Conservation (phyloP, 2,113 vertebrate genomes). For the Petroica traversi region DNA sequence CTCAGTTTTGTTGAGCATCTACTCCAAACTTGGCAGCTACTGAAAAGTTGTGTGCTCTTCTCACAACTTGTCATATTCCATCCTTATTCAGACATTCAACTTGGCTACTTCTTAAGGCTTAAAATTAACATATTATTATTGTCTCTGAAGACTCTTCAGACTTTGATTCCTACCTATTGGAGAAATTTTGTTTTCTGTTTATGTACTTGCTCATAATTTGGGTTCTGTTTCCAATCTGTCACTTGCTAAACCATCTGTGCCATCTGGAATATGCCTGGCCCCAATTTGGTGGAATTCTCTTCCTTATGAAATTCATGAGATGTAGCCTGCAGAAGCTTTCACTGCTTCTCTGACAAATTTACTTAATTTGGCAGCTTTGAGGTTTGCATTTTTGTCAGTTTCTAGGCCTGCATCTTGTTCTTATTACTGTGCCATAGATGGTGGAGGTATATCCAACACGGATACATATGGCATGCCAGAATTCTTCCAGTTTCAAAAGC, state of each 20-base stretch:
- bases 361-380: conserved; percentile 27
- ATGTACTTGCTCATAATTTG: conserved; percentile 60
- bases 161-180: conserved; percentile 57
- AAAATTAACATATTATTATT: conserved; percentile 48
- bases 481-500: background rate
- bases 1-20: background rate
- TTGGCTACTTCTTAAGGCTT: conserved; percentile 36
- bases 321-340: conserved; percentile 41
- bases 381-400: conserved; percentile 39
- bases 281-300: conserved; percentile 49
- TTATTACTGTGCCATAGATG: background rate
- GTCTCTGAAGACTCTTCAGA: conserved; percentile 48
- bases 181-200: conserved; percentile 64
- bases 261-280: conserved; percentile 55
- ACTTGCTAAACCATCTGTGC: conserved; percentile 68
- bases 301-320: conserved; percentile 57
- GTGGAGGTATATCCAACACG: background rate
- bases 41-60: background rate
- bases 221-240: conserved; percentile 70
- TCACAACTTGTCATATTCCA: conserved; percentile 33
- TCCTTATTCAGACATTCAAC: background rate
- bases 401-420: background rate
- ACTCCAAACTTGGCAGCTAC: conserved; percentile 7
- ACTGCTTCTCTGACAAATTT: conserved; percentile 27
- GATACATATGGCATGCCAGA: accelerated